These are phyloP conservation scores for Erebia epiphron DNA, from an alignment of 2,888 invertebrate genomes.

Conservation along the genomic window DNA sequence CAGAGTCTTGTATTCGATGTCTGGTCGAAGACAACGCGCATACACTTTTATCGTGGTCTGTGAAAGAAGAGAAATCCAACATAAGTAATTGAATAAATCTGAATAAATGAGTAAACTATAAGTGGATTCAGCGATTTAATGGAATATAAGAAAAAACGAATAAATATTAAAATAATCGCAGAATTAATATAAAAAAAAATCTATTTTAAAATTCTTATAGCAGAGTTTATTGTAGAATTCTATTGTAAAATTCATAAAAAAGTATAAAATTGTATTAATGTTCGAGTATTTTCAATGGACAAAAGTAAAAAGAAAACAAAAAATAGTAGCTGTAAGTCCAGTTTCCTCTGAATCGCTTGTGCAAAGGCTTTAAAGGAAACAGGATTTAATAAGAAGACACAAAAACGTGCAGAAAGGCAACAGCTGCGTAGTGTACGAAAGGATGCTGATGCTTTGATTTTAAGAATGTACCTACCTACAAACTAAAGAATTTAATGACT, in stretches of 20 bases:
- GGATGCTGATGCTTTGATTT: not conserved
- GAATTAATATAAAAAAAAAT: no score
- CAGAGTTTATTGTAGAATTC: not conserved
- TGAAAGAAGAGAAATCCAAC: constrained; percentile 38
- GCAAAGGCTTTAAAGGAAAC: constrained; percentile 5
- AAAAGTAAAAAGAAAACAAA: not conserved
- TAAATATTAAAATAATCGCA: not conserved
- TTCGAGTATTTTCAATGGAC: not conserved
- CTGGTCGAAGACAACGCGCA: constrained; percentile 93
- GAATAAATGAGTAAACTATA: no score
- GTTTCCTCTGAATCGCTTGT: not conserved
- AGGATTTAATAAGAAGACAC: not conserved
- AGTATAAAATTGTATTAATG: not conserved
- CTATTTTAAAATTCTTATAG: no score
- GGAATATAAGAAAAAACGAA: no score
- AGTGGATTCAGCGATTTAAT: no score
- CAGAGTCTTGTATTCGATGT: constrained; percentile 97
- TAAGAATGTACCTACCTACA: no score
- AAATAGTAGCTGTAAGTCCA: not conserved
- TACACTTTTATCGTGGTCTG: constrained; percentile 97
- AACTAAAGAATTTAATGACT: no score
- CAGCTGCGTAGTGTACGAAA: not conserved
- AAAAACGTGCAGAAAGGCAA: not conserved
- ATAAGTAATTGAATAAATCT: not conserved
- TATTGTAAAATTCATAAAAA: not conserved